phyloP scores from a whole-genome alignment of 2,797 vertebrate genomes.

The Hyperoplus lanceolatus region DNA sequence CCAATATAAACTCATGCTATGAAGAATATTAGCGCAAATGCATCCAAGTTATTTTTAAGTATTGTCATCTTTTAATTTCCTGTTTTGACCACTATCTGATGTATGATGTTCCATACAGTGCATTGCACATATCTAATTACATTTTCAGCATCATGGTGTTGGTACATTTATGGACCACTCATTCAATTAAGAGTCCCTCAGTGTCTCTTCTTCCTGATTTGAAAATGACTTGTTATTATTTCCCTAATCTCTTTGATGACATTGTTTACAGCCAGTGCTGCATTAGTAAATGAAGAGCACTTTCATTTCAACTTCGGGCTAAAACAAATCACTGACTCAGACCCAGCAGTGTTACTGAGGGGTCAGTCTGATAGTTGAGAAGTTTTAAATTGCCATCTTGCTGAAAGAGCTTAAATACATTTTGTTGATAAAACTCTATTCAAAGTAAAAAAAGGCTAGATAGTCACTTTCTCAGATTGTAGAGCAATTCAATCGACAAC shows the following conservation, averaged over 20 bases:
- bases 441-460: conserved; percentile 12
- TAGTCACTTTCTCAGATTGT: no score
- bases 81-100: conserved; percentile 40
- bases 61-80: conserved; percentile 56
- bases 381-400: conserved; percentile 22
- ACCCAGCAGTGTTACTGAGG: conserved; percentile 9
- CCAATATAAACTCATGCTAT: conserved; percentile 33
- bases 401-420: conserved; percentile 10
- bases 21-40: conserved; percentile 28
- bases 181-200: conserved; percentile 23
- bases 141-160: not conserved
- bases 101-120: conserved; percentile 18
- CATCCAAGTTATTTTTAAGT: conserved; percentile 15
- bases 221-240: conserved; percentile 14
- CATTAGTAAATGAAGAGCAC: conserved; percentile 20
- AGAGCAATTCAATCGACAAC: no score
- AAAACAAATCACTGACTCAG: conserved; percentile 21
- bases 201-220: conserved; percentile 7
- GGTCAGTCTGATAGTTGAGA: conserved; percentile 6
- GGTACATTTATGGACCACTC: conserved; percentile 12
- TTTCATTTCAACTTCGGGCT: conserved; percentile 27
- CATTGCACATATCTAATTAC: conserved; percentile 26
- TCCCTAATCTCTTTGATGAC: conserved; percentile 17
- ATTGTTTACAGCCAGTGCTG: conserved; percentile 12
- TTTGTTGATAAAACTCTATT: conserved; percentile 9